Conservation (phyloP, 2,113 vertebrate species). For the Chaenogobius annularis region DNA sequence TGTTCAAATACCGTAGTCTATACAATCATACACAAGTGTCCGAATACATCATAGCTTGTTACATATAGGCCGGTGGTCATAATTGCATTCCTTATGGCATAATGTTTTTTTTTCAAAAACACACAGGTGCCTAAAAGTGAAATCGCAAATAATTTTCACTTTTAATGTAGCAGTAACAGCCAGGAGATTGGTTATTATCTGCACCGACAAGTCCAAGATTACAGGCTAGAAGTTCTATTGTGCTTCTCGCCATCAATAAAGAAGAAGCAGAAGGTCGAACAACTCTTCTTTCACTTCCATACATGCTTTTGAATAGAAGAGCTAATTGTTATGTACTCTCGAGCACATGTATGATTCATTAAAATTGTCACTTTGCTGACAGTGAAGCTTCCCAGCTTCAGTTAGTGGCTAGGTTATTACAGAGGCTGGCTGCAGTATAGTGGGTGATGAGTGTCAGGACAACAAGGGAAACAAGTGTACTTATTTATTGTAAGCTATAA, state of each 20-base stretch:
- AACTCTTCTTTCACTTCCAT: neutral
- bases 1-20: neutral
- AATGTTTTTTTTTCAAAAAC: neutral
- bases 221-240: conserved; percentile 12
- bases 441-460: conserved; percentile 30
- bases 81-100: neutral
- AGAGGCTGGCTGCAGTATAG: conserved; percentile 1
- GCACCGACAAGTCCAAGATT: conserved; percentile 18
- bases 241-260: neutral
- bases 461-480: conserved; percentile 18
- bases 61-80: neutral
- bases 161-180: conserved; percentile 36
- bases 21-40: neutral
- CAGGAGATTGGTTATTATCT: conserved; percentile 33
- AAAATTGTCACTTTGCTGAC: neutral
- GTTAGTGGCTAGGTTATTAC: neutral
- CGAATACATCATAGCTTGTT: neutral
- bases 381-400: neutral
- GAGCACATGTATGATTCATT: neutral
- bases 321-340: neutral
- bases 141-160: conserved; percentile 15
- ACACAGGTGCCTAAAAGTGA: neutral
- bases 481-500: conserved; percentile 21
- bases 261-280: neutral
- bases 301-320: neutral